Conservation (phyloP, 30 jellyfish, hydroid and myxozoan genomes). For the Sanderia malayensis region DNA sequence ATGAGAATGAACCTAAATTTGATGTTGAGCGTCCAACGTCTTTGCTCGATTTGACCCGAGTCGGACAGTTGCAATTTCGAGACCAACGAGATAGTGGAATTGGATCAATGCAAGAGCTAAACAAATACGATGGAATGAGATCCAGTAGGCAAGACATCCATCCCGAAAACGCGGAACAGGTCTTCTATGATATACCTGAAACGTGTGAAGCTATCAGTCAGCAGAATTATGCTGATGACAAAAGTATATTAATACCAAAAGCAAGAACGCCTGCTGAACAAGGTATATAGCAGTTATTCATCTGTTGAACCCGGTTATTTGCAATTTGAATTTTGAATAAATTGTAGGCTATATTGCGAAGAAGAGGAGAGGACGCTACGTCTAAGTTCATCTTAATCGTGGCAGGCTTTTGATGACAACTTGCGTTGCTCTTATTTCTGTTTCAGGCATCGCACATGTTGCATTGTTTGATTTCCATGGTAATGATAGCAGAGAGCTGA, state of each 20-base stretch:
- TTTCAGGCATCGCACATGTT: constrained; percentile 44
- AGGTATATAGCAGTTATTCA: too few relatives aligned
- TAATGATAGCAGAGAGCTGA: constrained; percentile 34
- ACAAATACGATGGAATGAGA: not conserved
- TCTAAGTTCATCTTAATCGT: too few relatives aligned
- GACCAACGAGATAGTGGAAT: constrained; percentile 60
- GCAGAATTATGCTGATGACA: not conserved
- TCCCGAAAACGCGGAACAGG: constrained; percentile 23
- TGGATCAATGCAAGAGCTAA: constrained; percentile 62
- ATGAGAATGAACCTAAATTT: too few relatives aligned
- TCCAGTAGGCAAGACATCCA: constrained; percentile 1
- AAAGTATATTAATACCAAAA: not conserved
- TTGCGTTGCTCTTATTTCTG: constrained; percentile 1
- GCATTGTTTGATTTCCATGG: constrained; percentile 41
- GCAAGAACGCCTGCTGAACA: constrained; percentile 1
- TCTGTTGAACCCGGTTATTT: too few relatives aligned
- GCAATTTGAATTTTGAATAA: too few relatives aligned
- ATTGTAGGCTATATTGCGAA: too few relatives aligned
- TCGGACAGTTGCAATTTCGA: not conserved
- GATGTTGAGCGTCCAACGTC: constrained; percentile 40
- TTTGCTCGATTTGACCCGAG: constrained; percentile 16
- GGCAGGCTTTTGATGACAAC: too few relatives aligned
- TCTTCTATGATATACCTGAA: constrained; percentile 37
- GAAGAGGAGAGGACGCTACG: too few relatives aligned
- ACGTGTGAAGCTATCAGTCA: not conserved